Base-by-base conservation (phyloP, 2,113 vertebrate genomes). In the zebrafish (Danio rerio) region DNA sequence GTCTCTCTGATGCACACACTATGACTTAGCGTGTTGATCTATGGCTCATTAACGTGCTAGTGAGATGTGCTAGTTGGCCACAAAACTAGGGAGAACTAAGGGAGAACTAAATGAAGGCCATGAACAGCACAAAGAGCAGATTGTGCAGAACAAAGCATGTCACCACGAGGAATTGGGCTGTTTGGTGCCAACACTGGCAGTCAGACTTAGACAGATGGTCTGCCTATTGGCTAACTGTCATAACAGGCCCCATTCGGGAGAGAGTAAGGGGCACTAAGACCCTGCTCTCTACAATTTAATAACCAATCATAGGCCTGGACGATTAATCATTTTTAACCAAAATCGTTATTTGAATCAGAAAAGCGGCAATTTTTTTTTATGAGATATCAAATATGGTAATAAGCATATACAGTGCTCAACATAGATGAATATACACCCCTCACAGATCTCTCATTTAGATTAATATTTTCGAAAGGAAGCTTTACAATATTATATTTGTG, bases 91-190 rank as follows among this genome's bases (percentile, higher is more conserved):
- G 31, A 31, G 31, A 31, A 31, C 31, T 31, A 31, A 31, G 31
- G 4, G 73, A 11, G 43, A 47, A 61, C 15, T 12, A 42, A 69
- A 69, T 43, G 61, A 65, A 53, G 15, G 61, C 43, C 12, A n/a
- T n/a, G 73, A 78, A 86, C 81, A 83, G 72, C 85, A 92, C 87
- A 92, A 88, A 91, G 85, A 83, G 77, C 45, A 82, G 80, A 83
- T 88, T 92, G 92, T 90, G 83, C 76, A 16, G 62, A 62, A 61
- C 84, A 71, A 65, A 31, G 58, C 47, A 65, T 70, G 78, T 53
- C 78, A 56, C 52, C 21, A 47, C 45, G 11, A 80, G 21, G 63
- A 68, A 80, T 45, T 8, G 18, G 12, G n/a, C 10, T 58, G 78
- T 63, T 55, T 5, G 9, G 11, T 70, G 78, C 78, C 78, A 69